Evolutionary conservation across 2,113 vertebrate species (phyloP).

Genomic region (Zosterops japonicus): DNA sequence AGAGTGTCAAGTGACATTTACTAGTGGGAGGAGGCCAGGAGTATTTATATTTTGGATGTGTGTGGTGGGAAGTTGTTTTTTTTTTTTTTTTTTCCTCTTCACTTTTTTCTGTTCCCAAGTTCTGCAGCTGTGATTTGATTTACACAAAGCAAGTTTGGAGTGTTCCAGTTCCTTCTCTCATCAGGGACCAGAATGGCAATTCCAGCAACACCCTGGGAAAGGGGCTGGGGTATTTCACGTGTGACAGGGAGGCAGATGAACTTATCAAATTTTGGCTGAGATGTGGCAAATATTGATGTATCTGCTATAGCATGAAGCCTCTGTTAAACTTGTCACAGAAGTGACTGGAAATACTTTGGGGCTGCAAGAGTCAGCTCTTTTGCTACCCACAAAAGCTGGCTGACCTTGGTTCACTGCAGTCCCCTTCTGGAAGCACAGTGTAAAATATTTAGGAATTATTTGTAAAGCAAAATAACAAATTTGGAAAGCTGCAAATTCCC

Average conservation of each 20-base stretch:
- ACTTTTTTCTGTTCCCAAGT: neutral
- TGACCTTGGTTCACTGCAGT: neutral
- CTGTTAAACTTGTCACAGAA: neutral
- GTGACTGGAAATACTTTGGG: neutral
- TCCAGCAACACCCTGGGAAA: neutral
- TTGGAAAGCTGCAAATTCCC: neutral
- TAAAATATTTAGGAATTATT: neutral
- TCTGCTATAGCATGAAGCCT: neutral
- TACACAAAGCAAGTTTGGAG: neutral
- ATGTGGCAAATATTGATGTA: neutral
- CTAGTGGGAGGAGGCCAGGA: constrained; percentile 24
- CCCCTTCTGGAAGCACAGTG: neutral
- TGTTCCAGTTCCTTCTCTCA: neutral
- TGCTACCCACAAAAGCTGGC: neutral
- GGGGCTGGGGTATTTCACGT: neutral
- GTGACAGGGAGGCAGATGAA: neutral
- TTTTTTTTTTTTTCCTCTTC: too few relatives aligned
- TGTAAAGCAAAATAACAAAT: neutral
- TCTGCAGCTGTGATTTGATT: constrained; percentile 48
- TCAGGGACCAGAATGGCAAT: neutral
- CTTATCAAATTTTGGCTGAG: neutral
- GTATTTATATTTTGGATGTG: constrained; percentile 49
- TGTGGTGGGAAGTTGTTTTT: neutral
- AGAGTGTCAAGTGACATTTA: constrained; percentile 51
- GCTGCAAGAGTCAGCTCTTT: neutral